Evolutionary conservation across 2,888 invertebrate species (phyloP), one percentile per base, ranked within the genome.

Genomic region (Agelastica alni): DNA sequence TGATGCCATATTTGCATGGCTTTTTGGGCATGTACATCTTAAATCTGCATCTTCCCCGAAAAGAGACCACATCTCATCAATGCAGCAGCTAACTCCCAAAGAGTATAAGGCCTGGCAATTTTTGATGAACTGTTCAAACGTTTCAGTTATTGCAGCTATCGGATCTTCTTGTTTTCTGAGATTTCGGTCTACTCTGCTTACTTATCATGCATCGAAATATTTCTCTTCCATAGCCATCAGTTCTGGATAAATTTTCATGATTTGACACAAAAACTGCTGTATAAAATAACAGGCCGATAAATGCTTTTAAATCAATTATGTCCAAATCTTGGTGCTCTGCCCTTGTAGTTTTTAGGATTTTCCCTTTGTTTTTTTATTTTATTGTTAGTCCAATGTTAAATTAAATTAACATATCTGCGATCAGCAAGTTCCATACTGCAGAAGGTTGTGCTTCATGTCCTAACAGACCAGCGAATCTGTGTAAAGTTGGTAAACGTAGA

Each of bases 121-220:
- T 4, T 22, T 22, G 7, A 22, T 22, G 7, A 22, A 22, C 7
- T 22, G 4, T 5, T 7, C 7, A 22, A 22, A 22, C 4, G 7
- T 22, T 22, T 22, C 22, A 5, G 22, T 5, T 5, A 22, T 22
- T 7, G 22, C 4, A 5, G 22, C 22, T 22, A 7, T 7, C 7
- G 22, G 22, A 22, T 22, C 22, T 7, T 5, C 4, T 7, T 5
- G 4, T 22, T 4, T 7, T 22, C 22, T 22, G 4, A 5, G 4
- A 22, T 22, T 22, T 22, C 22, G 4, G 22, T 22, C 22, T 22
- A 5, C 22, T 28, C 28, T 60, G 60, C 41, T 39, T 12, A n/a
- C 49, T 56, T 59, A 66, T 66, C 3, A 56, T 44, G n/a, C 43
- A 51, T 18, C 63, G 32, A 53, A 66, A 65, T 41, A 65, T 59